phyloP scores from a whole-genome alignment of 1,140 invertebrate species.

The Dendroctonus valens region DNA sequence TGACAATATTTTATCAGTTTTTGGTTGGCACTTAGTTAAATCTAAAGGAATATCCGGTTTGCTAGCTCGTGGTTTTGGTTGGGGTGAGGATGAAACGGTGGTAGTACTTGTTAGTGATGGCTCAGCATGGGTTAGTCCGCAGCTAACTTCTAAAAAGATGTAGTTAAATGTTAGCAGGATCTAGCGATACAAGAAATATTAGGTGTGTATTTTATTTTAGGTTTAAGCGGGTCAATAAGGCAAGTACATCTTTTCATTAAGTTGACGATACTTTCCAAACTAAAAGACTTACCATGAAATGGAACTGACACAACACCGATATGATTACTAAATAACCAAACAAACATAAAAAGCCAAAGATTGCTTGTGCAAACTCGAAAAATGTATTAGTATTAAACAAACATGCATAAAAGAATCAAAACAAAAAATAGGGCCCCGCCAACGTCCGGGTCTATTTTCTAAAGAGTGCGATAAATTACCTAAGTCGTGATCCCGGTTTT shows the following conservation, averaged over 20 bases:
- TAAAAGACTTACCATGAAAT: constrained; percentile 40
- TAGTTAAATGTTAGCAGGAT: constrained; percentile 49
- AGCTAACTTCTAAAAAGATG: constrained; percentile 52
- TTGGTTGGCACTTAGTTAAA: constrained; percentile 34
- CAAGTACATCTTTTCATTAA: constrained; percentile 27
- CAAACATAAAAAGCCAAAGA: constrained; percentile 44
- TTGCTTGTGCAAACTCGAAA: constrained; percentile 41
- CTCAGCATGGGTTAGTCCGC: constrained; percentile 44
- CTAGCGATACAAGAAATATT: constrained; percentile 44
- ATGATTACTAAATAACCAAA: constrained; percentile 27
- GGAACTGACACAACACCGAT: constrained; percentile 31
- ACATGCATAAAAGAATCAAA: constrained; percentile 34
- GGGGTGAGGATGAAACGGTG: constrained; percentile 39
- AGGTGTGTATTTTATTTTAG: constrained; percentile 3
- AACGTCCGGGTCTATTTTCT: constrained; percentile 25
- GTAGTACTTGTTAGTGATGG: constrained; percentile 40
- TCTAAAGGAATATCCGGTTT: constrained; percentile 37
- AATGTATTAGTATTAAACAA: constrained; percentile 10
- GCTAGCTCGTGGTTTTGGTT: constrained; percentile 47
- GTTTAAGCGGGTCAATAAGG: constrained; percentile 4
- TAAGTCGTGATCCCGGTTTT: constrained; percentile 20
- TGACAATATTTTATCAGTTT: constrained; percentile 41
- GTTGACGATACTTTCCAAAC: constrained; percentile 1
- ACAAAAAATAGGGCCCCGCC: constrained; percentile 48
- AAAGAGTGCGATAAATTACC: constrained; percentile 37